Conservation (phyloP, 2,113 vertebrate species). For the Stigmatopora nigra region DNA sequence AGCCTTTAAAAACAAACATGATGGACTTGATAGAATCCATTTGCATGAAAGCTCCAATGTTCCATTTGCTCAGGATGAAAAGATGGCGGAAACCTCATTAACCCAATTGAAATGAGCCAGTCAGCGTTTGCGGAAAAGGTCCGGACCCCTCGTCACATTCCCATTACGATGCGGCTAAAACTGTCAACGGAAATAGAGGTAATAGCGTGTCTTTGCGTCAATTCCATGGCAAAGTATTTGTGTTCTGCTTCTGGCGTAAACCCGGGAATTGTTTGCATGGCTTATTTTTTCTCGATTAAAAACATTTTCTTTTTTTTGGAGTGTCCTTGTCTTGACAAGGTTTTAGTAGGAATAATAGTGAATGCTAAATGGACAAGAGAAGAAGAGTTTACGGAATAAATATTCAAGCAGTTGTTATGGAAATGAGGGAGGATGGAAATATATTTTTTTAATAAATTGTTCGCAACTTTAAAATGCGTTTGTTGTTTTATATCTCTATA, state of each 20-base stretch:
- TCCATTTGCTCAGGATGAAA: slow-evolving; percentile 15
- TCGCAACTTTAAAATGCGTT: no score
- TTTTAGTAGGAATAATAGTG: not conserved
- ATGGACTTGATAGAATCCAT: not conserved
- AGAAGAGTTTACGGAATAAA: not conserved
- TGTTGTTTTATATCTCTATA: no score
- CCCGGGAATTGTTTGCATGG: not conserved
- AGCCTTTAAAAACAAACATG: not conserved
- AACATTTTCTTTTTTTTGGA: not conserved
- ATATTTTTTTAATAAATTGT: not conserved
- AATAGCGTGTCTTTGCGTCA: not conserved
- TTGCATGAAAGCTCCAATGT: not conserved
- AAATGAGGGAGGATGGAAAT: not conserved
- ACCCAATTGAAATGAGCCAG: slow-evolving; percentile 23
- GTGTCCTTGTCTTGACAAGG: not conserved
- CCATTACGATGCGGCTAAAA: slow-evolving; percentile 14
- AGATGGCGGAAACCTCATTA: slow-evolving; percentile 29
- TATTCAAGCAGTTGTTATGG: not conserved
- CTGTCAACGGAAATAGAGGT: not conserved
- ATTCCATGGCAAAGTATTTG: slow-evolving; percentile 14
- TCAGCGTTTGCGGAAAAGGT: slow-evolving; percentile 16
- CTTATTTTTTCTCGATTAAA: not conserved
- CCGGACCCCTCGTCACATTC: slow-evolving; percentile 16
- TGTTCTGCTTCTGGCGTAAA: not conserved
- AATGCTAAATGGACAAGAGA: not conserved